These are phyloP conservation scores for Troilus luridus DNA, from an alignment of 2,888 invertebrate genomes.

Conservation along the genomic window DNA sequence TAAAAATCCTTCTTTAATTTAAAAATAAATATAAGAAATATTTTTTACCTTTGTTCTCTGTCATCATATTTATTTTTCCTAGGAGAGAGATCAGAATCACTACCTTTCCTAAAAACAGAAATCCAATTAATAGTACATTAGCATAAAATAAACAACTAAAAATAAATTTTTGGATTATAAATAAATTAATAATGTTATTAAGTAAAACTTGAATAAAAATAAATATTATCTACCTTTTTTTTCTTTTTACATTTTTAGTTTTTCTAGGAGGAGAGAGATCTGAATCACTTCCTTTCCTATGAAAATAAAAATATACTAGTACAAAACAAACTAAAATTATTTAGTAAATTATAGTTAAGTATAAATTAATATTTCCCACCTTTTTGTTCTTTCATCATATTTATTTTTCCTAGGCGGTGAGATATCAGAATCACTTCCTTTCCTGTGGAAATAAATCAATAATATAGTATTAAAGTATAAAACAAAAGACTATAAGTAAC, in stretches of 20 bases:
- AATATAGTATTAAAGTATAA: no score
- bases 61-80: conserved; percentile 45
- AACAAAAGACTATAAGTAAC: no score
- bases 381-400: neutral
- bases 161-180: no score
- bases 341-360: neutral
- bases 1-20: no score
- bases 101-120: neutral
- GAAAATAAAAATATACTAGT: neutral
- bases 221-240: neutral
- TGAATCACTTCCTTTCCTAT: conserved; percentile 56
- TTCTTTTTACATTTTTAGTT: neutral
- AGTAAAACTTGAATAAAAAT: neutral
- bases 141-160: neutral
- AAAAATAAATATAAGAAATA: neutral
- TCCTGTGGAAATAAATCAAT: neutral
- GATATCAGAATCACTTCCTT: conserved; percentile 60
- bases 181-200: neutral
- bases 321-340: neutral
- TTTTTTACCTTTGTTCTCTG: neutral
- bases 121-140: neutral
- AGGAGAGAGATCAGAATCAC: conserved; percentile 62
- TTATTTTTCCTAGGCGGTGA: conserved; percentile 61
- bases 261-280: conserved; percentile 63
- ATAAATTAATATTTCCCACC: neutral